Base-by-base conservation (phyloP, 2,888 invertebrate species). In the Orthonychiurus folsomi region DNA sequence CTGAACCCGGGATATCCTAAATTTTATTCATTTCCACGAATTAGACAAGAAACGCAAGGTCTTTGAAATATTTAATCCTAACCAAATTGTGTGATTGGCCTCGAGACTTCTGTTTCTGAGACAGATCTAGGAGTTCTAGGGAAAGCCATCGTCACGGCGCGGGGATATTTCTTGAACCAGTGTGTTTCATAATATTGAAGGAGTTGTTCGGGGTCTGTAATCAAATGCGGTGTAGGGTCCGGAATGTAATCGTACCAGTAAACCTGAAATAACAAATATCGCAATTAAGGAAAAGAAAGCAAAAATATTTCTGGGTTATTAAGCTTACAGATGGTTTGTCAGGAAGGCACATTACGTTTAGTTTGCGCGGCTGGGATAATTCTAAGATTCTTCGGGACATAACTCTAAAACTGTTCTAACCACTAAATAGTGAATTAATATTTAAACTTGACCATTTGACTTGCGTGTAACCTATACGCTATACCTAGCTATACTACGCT, bases 191-290 rank as follows among this genome's bases (percentile, higher is more conserved):
- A 70, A 28, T 70, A 68, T 2, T 48, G 25, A 3, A 58, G 20
- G 1, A 69, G 56, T 27, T 66, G 62, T 18, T 66, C 24, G 12
- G 69, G 64, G 50, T 64, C 48, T n/a, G 47, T 63, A 1, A 69
- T 58, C 27, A 57, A 50, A 15, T 61, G 63, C 15, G 67, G 66
- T 23, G 56, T 59, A 2, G 64, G 62, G 47, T 69, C 69, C 2
- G 64, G 56, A 3, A 69, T 20, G 47, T 67, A 66, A 56, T 70
- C 70, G 50, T 67, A 24, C 66, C 67, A 70, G 37, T 70, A 68
- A 21, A 66, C 60, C 3, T 67, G 64, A 20, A 9, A 9, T 37
- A 9, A 15, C 5, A 37, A 37, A 37, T 37, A 9, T 15, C 5
- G 9, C 5, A 37, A 37, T 37, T 37, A 37, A 5, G 9, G 37